A percentile compares a stretch with the other conserved stretches of the same genome.
Conservation (phyloP, 2,797 vertebrate species). For the Oryzias dopingdopingensis region DNA sequence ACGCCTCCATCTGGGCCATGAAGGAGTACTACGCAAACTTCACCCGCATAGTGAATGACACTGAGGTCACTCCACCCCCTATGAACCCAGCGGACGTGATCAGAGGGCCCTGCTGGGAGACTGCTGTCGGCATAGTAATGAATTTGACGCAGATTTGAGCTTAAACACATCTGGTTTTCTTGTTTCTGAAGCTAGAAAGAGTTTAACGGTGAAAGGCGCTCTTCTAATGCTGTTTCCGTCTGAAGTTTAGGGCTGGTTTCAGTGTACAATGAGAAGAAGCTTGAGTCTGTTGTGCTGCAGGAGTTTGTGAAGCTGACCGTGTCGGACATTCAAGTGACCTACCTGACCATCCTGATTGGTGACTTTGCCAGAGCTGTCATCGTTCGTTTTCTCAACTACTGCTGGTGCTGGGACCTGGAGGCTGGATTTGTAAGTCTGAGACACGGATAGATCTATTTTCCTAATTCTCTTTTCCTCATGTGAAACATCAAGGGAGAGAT, state of each 20-base stretch:
- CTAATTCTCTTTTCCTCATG: neutral
- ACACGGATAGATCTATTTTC: too few relatives aligned
- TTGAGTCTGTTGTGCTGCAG: constrained; percentile 63
- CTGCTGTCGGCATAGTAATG: constrained; percentile 91
- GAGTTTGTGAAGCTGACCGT: constrained; percentile 95
- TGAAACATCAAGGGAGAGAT: too few relatives aligned
- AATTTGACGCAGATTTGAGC: neutral
- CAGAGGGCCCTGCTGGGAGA: constrained; percentile 98
- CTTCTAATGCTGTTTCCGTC: neutral
- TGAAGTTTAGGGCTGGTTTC: neutral
- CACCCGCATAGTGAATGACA: constrained; percentile 67
- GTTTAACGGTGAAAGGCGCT: neutral
- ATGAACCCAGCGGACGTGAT: constrained; percentile 87
- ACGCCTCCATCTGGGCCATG: constrained; percentile 84
- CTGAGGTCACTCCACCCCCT: constrained; percentile 74
- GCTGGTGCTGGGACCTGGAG: constrained; percentile 99
- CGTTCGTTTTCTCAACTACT: constrained; percentile 97
- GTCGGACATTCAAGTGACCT: constrained; percentile 95
- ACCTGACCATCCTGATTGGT: constrained; percentile 93
- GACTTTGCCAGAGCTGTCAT: constrained; percentile 95
- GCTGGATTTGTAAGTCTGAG: constrained; percentile 90
- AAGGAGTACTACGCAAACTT: constrained; percentile 84
- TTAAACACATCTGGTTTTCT: neutral
- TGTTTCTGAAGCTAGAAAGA: neutral
- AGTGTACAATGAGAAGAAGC: neutral